Base-by-base conservation (phyloP, 2,888 invertebrate species). In the Cataglyphis rosenhaueri region DNA sequence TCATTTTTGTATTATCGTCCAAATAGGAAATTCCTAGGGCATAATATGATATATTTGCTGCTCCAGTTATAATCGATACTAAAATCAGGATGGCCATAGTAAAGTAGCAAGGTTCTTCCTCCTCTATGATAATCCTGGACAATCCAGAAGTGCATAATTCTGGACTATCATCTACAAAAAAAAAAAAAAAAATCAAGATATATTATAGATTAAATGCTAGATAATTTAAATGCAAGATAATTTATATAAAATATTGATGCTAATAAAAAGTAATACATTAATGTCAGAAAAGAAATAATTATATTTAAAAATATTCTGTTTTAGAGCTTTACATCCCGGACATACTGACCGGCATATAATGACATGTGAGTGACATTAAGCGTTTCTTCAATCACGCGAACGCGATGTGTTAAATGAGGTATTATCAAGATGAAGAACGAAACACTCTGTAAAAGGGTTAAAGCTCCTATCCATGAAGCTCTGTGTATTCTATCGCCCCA, bases 401-500 rank as follows among this genome's bases (percentile, higher is more conserved):
- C 82, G 8, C 78, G 82, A 86, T 95, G 95, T 62, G 95, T 95
- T 38, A 96, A 93, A 84, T 96, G 95, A 9, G 96, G 96, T 85
- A 96, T 95, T 38, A 96, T 94, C 25, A 96, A 92, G 21, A 95
- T 85, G 35, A 96, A 91, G 84, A 95, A 95, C 15, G 95, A 92
- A n/a, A 94, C 92, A 1, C 96, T 95, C 89, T 96, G 96, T 32
- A 96, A 89, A 83, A 96, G 95, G 6, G 95, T 94, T 1, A 96
- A 92, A 4, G 95, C 95, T 65, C 96, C 96, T 10, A 96, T 93
- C 96, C 96, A 96, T 6, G 95, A 95, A 35, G 95, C 95, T 79
- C 96, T 95, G 91, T 96, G 96, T 55, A 95, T 95, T 91, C 95
- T 95, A 85, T 96, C 95, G 0, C 96, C 96, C 95, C 95, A 96